phyloP scores from a whole-genome alignment of 2,797 vertebrate species.

The Dipus sagitta region DNA sequence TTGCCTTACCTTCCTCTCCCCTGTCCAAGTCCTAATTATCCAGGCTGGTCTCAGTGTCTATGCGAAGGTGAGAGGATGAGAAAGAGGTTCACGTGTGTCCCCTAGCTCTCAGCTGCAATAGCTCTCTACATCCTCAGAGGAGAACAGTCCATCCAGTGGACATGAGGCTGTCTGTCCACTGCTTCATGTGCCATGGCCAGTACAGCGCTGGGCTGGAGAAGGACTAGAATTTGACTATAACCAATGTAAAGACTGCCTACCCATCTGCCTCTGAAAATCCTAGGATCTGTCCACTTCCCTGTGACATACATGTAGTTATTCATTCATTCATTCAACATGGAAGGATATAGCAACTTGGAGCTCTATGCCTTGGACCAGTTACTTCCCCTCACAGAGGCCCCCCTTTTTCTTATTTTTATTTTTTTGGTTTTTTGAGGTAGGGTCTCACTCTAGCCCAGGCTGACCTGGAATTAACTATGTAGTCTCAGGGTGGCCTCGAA shows the following conservation, averaged over 20 bases:
- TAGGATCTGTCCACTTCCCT: constrained; percentile 8
- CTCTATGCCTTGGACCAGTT: background rate
- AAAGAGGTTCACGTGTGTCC: background rate
- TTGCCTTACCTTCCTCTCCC: constrained; percentile 7
- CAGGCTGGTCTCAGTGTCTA: background rate
- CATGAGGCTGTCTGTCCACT: background rate
- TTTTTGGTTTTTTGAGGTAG: too few relatives aligned
- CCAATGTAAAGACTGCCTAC: background rate
- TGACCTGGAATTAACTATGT: too few relatives aligned
- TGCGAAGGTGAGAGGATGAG: background rate
- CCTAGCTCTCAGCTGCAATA: background rate
- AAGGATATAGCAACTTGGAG: background rate
- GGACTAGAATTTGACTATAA: background rate
- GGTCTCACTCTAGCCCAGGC: too few relatives aligned
- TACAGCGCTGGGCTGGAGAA: background rate
- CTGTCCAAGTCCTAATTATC: constrained; percentile 4
- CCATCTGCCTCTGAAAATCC: background rate
- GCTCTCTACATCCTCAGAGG: background rate
- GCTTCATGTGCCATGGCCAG: background rate
- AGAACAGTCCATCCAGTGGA: background rate
- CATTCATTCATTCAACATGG: background rate
- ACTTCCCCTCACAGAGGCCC: background rate
- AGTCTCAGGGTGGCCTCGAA: too few relatives aligned
- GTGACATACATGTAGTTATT: background rate
- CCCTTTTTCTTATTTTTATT: too few relatives aligned